Evolutionary conservation across 37 sponge, comb jelly and placozoan species (phyloP).

Genomic region (Chondrilla cf. caribensis): DNA sequence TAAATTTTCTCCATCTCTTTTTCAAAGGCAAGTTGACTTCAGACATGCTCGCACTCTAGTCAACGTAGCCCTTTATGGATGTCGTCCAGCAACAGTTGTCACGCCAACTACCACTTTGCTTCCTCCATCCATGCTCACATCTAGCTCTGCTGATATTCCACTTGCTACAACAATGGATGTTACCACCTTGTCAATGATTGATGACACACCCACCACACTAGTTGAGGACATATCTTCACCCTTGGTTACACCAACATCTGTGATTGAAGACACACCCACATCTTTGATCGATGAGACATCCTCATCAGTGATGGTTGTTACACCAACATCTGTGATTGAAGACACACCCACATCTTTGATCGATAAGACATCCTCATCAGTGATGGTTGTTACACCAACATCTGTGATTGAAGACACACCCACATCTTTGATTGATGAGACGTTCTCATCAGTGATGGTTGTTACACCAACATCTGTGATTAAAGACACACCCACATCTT

Average conservation of each 20-base stretch:
- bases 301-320: background rate
- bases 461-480: no score
- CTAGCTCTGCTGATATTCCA: background rate
- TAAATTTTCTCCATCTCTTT: no score
- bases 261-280: background rate
- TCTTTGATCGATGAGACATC: background rate
- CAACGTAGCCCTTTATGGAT: conserved; percentile 57
- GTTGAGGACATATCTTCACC: background rate
- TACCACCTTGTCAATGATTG: background rate
- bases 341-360: background rate
- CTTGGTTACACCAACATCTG: no score
- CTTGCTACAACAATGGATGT: background rate
- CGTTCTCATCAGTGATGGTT: no score
- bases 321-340: background rate
- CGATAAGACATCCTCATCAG: background rate
- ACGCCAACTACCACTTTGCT: background rate
- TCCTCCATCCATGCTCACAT: background rate
- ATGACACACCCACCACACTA: background rate
- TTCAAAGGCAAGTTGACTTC: conserved; percentile 36
- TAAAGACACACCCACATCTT: no score
- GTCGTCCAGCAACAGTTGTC: background rate
- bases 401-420: no score
- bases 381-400: no score
- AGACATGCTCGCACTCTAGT: conserved; percentile 24
- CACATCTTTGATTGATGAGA: no score